Conservation (phyloP, 2,888 invertebrate species). For the Acrocyrtus sp. region DNA sequence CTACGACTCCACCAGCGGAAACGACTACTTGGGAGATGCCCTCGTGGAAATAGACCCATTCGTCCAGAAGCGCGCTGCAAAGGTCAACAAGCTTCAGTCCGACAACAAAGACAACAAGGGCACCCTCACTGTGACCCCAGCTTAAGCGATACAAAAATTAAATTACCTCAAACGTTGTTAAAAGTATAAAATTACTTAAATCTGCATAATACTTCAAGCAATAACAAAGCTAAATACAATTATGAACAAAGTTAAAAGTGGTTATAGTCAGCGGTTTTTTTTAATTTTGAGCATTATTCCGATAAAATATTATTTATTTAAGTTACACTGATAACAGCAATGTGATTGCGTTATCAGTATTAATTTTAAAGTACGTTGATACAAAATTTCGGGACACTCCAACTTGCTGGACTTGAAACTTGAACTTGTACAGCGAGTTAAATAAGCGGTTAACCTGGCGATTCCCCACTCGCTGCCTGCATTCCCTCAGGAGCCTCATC, state of each 20-base stretch:
- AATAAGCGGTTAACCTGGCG: not conserved
- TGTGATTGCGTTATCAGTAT: not conserved
- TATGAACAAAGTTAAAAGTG: too few species aligned
- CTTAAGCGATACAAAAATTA: too few species aligned
- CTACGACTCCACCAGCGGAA: constrained; percentile 44
- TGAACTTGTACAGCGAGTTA: not conserved
- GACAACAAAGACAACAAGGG: constrained; percentile 47
- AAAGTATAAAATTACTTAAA: too few species aligned
- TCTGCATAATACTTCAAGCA: too few species aligned
- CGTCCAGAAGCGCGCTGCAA: constrained; percentile 49
- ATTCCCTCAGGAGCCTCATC: not conserved
- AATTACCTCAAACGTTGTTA: too few species aligned
- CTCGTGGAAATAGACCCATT: constrained; percentile 54
- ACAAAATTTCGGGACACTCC: not conserved
- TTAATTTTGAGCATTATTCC: too few species aligned
- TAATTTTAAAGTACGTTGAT: not conserved
- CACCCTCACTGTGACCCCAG: constrained; percentile 53
- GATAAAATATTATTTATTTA: too few species aligned
- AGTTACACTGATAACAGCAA: not conserved
- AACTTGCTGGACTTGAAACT: not conserved
- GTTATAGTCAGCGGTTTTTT: too few species aligned
- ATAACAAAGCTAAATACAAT: too few species aligned
- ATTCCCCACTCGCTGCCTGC: not conserved
- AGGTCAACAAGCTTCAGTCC: constrained; percentile 47
- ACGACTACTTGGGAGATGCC: constrained; percentile 52